Conservation (phyloP, 2,888 invertebrate genomes). For the Neria commutata region DNA sequence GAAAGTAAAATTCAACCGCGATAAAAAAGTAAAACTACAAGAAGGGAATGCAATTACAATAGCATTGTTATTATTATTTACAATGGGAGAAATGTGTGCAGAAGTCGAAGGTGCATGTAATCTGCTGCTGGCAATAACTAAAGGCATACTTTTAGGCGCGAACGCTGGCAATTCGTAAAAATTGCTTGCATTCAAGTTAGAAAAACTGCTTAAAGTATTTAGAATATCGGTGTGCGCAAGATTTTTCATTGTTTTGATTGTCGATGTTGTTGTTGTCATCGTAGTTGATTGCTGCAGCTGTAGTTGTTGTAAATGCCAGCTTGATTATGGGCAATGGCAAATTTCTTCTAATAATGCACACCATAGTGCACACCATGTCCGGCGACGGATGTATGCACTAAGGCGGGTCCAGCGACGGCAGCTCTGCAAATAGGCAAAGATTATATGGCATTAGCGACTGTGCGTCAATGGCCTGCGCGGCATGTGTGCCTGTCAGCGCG, state of each 20-base stretch:
- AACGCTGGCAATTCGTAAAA: too few species aligned
- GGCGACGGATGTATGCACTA: constrained; percentile 60
- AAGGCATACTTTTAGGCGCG: too few species aligned
- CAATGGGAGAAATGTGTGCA: not conserved
- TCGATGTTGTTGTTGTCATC: not conserved
- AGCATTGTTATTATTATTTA: not conserved
- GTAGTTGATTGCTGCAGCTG: constrained; percentile 21
- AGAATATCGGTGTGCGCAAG: not conserved
- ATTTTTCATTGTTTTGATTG: constrained; percentile 7
- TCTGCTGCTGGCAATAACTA: too few species aligned
- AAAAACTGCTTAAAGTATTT: not conserved
- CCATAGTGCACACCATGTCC: constrained; percentile 61
- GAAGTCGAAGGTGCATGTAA: too few species aligned
- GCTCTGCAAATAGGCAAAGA: constrained; percentile 40
- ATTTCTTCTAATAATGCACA: constrained; percentile 55
- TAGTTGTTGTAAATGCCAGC: constrained; percentile 26
- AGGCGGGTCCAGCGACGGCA: constrained; percentile 57
- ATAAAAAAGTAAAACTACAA: constrained; percentile 30
- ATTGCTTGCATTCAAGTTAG: too few species aligned
- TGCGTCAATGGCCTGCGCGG: not conserved
- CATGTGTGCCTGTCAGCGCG: not conserved
- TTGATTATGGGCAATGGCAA: constrained; percentile 17
- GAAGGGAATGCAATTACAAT: too few species aligned
- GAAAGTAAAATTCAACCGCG: constrained; percentile 38
- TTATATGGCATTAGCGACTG: not conserved